phyloP scores from a whole-genome alignment of 1,140 invertebrate species.

The Bursaphelenchus mucronatus region DNA sequence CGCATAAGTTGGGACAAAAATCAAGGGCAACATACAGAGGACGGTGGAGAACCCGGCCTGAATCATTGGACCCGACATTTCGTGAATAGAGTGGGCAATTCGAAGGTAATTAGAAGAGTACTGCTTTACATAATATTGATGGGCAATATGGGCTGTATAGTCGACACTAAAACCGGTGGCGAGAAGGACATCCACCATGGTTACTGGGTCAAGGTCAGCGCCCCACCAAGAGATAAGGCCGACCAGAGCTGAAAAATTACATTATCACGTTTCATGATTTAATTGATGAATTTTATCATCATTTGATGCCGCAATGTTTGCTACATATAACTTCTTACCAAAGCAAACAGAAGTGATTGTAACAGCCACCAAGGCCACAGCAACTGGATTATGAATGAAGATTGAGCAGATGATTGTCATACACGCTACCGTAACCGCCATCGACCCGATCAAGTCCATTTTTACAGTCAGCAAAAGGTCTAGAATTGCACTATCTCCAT shows the following conservation, averaged over 20 bases:
- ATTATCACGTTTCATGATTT: constrained; percentile 2
- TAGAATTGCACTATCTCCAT: constrained; percentile 49
- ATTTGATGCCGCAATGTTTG: constrained; percentile 13
- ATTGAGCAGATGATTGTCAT: constrained; percentile 58
- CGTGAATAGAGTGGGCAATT: constrained; percentile 28
- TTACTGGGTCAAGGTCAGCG: constrained; percentile 58
- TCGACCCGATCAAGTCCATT: constrained; percentile 58
- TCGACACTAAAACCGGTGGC: constrained; percentile 58
- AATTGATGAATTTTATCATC: constrained; percentile 13
- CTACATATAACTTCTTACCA: constrained; percentile 29
- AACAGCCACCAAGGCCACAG: constrained; percentile 50
- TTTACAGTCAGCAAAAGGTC: constrained; percentile 56
- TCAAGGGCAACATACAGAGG: constrained; percentile 55
- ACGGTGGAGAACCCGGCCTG: constrained; percentile 48
- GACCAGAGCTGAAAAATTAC: constrained; percentile 48
- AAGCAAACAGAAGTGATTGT: constrained; percentile 59
- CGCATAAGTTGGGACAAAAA: constrained; percentile 57
- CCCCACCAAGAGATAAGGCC: constrained; percentile 57
- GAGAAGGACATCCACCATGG: constrained; percentile 54
- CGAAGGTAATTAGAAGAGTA: constrained; percentile 14
- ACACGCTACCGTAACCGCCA: constrained; percentile 59
- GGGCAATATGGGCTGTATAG: constrained; percentile 58
- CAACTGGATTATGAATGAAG: constrained; percentile 50
- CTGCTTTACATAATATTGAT: constrained; percentile 51
- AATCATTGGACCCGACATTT: constrained; percentile 57